A percentile compares a stretch with the other conserved stretches of the same genome.
phyloP scores from a whole-genome alignment of 2,113 vertebrate species.

The Microtus ochrogaster region DNA sequence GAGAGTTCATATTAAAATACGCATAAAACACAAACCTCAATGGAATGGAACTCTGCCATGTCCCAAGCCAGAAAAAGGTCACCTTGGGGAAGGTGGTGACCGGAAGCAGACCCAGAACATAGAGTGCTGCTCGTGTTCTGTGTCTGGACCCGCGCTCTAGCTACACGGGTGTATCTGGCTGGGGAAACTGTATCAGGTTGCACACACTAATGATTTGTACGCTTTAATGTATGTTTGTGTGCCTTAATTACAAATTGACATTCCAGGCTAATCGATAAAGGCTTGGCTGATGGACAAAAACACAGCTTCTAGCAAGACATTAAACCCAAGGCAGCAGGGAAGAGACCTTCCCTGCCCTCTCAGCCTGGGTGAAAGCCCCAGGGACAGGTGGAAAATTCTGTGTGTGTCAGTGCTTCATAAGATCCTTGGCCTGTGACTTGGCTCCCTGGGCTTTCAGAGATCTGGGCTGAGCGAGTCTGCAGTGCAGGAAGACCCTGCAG shows the following conservation, averaged over 20 bases:
- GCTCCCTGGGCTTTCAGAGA: background rate
- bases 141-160: background rate
- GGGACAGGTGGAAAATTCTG: slow-evolving; percentile 34
- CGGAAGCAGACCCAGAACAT: background rate
- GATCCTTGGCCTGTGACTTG: background rate
- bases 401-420: background rate
- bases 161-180: background rate
- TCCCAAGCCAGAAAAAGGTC: background rate
- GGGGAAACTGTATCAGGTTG: background rate
- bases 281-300: background rate
- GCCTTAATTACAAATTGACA: background rate
- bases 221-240: slow-evolving; percentile 8
- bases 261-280: slow-evolving; percentile 8
- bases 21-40: background rate
- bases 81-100: background rate
- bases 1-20: background rate
- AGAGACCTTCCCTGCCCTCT: background rate
- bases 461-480: background rate
- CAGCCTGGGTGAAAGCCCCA: background rate
- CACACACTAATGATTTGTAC: background rate
- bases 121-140: background rate
- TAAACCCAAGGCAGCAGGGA: background rate
- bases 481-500: background rate
- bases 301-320: background rate
- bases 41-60: background rate